These are phyloP conservation scores for Scatophagus argus DNA, from an alignment of 2,113 vertebrate species.

Conservation along the genomic window DNA sequence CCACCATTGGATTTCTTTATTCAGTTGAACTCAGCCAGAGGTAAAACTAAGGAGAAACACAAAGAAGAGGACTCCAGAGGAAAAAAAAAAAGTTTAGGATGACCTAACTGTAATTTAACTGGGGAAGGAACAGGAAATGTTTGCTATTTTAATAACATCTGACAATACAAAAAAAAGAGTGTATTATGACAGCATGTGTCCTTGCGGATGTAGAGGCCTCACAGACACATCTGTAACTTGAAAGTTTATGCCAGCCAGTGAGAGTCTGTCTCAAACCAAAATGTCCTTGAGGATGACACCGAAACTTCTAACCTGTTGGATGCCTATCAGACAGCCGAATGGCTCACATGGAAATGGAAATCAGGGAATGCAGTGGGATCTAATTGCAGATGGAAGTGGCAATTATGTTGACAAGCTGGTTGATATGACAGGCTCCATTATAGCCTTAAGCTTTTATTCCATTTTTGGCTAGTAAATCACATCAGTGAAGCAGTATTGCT, in stretches of 20 bases:
- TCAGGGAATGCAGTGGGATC: conserved; percentile 54
- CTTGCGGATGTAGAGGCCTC: neutral
- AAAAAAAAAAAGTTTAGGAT: conserved; percentile 63
- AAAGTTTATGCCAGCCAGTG: conserved; percentile 2
- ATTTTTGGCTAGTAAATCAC: conserved; percentile 73
- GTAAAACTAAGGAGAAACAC: conserved; percentile 60
- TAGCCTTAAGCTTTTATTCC: conserved; percentile 76
- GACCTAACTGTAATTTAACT: conserved; percentile 30
- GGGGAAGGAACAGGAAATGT: conserved; percentile 2
- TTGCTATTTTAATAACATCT: neutral
- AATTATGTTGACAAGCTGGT: conserved; percentile 81
- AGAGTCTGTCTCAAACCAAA: conserved; percentile 13
- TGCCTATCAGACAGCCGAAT: conserved; percentile 57
- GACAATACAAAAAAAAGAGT: neutral
- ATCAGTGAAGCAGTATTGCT: conserved; percentile 55
- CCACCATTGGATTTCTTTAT: conserved; percentile 72
- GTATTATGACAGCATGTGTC: neutral
- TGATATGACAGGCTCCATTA: conserved; percentile 80
- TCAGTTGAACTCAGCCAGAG: conserved; percentile 58
- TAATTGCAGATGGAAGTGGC: conserved; percentile 76
- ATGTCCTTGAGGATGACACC: conserved; percentile 59
- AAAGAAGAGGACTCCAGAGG: conserved; percentile 51
- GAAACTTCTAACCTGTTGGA: conserved; percentile 44
- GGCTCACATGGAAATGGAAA: conserved; percentile 58
- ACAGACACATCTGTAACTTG: neutral